Conservation (phyloP, 2,113 vertebrate species). For the Micronycteris hirsuta region DNA sequence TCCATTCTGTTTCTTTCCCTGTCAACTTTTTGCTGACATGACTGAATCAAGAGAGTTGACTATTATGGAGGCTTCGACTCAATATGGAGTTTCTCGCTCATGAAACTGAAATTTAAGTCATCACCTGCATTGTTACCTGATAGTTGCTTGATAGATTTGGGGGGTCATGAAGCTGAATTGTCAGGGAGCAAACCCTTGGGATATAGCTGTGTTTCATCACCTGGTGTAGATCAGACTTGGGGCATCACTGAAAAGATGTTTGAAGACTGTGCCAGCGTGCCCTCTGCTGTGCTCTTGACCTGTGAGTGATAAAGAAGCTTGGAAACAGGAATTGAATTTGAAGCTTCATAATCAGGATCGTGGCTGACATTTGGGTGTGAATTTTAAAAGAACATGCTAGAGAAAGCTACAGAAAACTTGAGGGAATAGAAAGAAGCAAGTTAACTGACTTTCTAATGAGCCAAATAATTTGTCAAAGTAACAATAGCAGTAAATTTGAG, state of each 20-base stretch:
- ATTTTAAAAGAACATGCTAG: constrained; percentile 25
- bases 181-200: neutral
- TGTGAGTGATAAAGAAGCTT: neutral
- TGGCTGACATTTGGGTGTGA: neutral
- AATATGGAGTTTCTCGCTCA: constrained; percentile 17
- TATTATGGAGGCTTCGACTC: neutral
- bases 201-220: neutral
- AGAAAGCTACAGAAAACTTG: neutral
- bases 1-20: neutral
- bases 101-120: constrained; percentile 42
- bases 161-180: neutral
- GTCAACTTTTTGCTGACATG: neutral
- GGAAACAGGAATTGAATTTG: neutral
- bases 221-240: neutral
- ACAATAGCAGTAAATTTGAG: constrained; percentile 30
- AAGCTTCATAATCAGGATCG: neutral
- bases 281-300: neutral
- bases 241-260: neutral
- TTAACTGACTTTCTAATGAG: constrained; percentile 58
- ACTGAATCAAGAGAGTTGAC: neutral
- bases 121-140: neutral
- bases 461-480: constrained; percentile 58
- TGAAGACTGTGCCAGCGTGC: neutral
- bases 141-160: neutral
- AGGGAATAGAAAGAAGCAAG: neutral